These are phyloP conservation scores for Perizoma affinitatum DNA, from an alignment of 2,888 invertebrate genomes.

Conservation along the genomic window DNA sequence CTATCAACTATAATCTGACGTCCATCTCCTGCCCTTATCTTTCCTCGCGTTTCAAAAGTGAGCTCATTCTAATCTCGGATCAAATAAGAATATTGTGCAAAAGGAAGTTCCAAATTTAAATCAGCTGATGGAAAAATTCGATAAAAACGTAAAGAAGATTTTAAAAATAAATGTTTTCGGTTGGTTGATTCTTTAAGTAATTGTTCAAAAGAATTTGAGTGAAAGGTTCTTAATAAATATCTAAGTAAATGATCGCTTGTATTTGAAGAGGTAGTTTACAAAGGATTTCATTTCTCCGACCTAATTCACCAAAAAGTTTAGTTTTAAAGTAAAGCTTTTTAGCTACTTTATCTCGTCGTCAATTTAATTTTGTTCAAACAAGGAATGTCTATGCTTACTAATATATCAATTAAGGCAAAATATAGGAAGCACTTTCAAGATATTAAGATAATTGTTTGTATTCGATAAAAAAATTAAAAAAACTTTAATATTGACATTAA, in stretches of 20 bases:
- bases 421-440: no score
- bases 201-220: slow-evolving; percentile 9
- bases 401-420: no score
- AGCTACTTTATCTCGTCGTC: no score
- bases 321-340: no score
- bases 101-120: slow-evolving; percentile 19
- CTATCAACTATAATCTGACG: neutral
- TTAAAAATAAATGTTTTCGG: slow-evolving; percentile 13
- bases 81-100: slow-evolving; percentile 23
- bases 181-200: slow-evolving; percentile 3
- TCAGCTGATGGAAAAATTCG: slow-evolving; percentile 24
- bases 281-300: neutral
- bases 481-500: no score
- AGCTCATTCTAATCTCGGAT: slow-evolving; percentile 25
- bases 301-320: no score
- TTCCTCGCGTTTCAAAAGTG: slow-evolving; percentile 11
- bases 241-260: slow-evolving; percentile 12
- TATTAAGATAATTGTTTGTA: no score
- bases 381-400: no score
- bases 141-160: slow-evolving; percentile 15
- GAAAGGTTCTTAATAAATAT: slow-evolving; percentile 4
- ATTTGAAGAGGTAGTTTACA: neutral
- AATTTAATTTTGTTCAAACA: no score
- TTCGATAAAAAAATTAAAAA: no score
- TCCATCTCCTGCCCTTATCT: slow-evolving; percentile 12